These are phyloP conservation scores for Ramazzottius varieornatus DNA, from an alignment of 2,888 invertebrate genomes.

Conservation along the genomic window DNA sequence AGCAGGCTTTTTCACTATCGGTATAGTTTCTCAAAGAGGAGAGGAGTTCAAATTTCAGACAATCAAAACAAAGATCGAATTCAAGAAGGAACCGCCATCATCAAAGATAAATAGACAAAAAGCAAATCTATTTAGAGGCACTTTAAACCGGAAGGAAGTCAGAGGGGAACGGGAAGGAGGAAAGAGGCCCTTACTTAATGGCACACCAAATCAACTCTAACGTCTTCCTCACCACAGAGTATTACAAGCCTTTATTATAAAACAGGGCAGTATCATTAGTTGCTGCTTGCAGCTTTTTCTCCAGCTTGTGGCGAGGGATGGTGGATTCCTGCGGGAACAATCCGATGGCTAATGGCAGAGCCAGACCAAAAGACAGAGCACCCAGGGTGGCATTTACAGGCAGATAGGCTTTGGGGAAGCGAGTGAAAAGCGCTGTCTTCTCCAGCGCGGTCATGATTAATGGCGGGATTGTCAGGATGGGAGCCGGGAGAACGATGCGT, in stretches of 20 bases:
- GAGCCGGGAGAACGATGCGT: slow-evolving; percentile 21
- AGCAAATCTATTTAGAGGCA: no score
- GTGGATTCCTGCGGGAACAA: slow-evolving; percentile 25
- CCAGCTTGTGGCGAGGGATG: slow-evolving; percentile 11
- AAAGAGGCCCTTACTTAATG: no score
- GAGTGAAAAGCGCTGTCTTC: slow-evolving; percentile 20
- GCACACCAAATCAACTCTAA: no score
- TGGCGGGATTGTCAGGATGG: slow-evolving; percentile 22
- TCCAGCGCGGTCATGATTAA: slow-evolving; percentile 16
- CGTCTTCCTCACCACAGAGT: no score
- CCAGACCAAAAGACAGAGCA: slow-evolving; percentile 23
- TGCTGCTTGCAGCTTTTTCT: slow-evolving; percentile 15
- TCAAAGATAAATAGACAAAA: no score
- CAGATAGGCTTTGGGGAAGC: slow-evolving; percentile 20
- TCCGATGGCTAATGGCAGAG: slow-evolving; percentile 26
- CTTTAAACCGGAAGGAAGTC: no score
- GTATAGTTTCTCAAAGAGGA: no score
- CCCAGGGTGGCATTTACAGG: slow-evolving; percentile 24
- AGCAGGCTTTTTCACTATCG: no score
- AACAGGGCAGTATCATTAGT: slow-evolving; percentile 15
- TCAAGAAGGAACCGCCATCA: no score
- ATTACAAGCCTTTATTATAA: slow-evolving; percentile 19
- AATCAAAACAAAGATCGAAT: no score
- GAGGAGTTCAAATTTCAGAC: no score
- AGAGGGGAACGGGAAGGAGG: no score